phyloP scores from a whole-genome alignment of 2,888 invertebrate species.

The Holacanthella duospinosa region DNA sequence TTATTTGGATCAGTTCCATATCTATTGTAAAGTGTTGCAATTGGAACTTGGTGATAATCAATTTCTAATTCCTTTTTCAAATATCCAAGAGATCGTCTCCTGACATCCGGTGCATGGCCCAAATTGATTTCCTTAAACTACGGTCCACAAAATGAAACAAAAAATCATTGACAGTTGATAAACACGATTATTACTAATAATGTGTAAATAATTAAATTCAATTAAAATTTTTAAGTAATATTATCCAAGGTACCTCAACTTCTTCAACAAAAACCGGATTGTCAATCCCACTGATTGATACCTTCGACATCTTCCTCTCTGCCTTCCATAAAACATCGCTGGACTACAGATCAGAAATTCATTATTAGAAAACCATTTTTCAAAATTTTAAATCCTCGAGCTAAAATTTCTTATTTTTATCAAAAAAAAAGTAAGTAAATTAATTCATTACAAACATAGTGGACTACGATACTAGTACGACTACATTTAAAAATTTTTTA shows the following conservation, averaged over 20 bases:
- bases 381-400: not conserved
- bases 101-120: constrained; percentile 30
- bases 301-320: constrained; percentile 6
- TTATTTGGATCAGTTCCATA: constrained; percentile 45
- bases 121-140: constrained; percentile 29
- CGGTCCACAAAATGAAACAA: not conserved
- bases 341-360: not conserved
- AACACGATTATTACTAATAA: not conserved
- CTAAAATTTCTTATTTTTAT: not conserved
- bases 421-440: not conserved
- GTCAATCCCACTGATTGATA: constrained; percentile 6
- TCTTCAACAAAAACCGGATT: constrained; percentile 13
- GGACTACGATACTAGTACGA: too few relatives aligned
- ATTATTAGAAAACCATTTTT: not conserved
- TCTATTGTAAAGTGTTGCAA: constrained; percentile 47
- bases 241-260: constrained; percentile 7
- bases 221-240: not conserved
- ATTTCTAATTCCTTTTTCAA: constrained; percentile 50
- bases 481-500: not conserved
- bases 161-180: too few relatives aligned
- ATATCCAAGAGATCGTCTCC: constrained; percentile 44
- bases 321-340: constrained; percentile 12
- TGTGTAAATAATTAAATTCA: not conserved
- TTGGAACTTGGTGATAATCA: constrained; percentile 49
- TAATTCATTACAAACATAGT: not conserved